These are phyloP conservation scores for Blennius ocellaris DNA, from an alignment of 2,113 vertebrate genomes.

Conservation along the genomic window DNA sequence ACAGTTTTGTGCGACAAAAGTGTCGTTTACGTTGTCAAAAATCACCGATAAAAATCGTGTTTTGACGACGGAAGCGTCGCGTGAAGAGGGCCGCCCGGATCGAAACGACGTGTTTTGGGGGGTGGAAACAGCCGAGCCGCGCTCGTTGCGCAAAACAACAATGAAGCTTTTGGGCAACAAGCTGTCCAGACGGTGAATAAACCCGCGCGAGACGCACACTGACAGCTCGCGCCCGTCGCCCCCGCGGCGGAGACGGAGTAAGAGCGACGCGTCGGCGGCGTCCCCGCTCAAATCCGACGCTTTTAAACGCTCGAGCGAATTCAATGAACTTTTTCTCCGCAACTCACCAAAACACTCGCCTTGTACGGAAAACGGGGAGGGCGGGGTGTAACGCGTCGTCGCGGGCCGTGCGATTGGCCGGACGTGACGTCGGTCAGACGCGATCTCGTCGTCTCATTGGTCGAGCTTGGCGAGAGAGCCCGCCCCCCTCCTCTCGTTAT, in stretches of 20 bases:
- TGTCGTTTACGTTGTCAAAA: constrained; percentile 39
- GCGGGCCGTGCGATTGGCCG: constrained; percentile 46
- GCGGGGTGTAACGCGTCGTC: constrained; percentile 55
- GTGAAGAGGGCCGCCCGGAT: fast-evolving
- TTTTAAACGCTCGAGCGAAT: constrained; percentile 54
- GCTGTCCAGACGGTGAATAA: constrained; percentile 30
- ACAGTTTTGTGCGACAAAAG: not conserved
- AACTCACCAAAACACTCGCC: constrained; percentile 80
- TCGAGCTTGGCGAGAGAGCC: not conserved
- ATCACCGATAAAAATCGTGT: not conserved
- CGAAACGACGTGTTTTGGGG: not conserved
- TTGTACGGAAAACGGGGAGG: constrained; percentile 60
- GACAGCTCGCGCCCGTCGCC: constrained; percentile 42
- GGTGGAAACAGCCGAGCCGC: constrained; percentile 4
- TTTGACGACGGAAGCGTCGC: fast-evolving
- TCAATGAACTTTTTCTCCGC: constrained; percentile 73
- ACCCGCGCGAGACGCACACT: constrained; percentile 4
- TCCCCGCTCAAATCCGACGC: not conserved
- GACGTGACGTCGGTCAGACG: not conserved
- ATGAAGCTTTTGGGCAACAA: constrained; percentile 58
- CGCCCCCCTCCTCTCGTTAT: too few relatives aligned
- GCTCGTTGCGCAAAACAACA: constrained; percentile 70
- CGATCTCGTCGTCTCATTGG: constrained; percentile 49
- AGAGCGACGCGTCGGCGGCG: not conserved
- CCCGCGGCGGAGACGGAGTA: not conserved